Evolutionary conservation across 2,113 vertebrate species (phyloP).

Genomic region (Hemiscyllium ocellatum): DNA sequence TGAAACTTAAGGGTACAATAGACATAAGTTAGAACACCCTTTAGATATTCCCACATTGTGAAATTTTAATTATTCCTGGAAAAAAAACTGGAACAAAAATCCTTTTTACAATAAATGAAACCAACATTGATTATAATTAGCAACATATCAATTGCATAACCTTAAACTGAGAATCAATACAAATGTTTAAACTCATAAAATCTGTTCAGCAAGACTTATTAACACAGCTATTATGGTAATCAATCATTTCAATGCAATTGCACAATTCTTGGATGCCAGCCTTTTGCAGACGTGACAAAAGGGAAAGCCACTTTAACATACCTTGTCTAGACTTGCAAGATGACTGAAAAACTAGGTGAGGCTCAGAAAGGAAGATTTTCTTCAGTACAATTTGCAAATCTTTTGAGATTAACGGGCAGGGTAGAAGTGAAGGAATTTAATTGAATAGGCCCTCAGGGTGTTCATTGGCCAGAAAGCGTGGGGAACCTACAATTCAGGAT

Average conservation of each 20-base stretch:
- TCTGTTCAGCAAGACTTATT: neutral
- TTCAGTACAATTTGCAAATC: neutral
- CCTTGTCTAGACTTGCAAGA: neutral
- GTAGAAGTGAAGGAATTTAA: neutral
- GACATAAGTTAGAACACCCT: neutral
- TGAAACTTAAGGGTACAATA: neutral
- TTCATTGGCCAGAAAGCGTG: neutral
- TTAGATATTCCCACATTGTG: neutral
- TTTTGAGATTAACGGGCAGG: neutral
- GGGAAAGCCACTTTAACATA: neutral
- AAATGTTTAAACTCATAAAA: neutral
- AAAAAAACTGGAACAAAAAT: neutral
- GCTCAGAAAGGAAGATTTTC: neutral
- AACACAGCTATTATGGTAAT: neutral
- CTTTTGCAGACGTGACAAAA: neutral
- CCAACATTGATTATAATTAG: neutral
- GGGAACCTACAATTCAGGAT: neutral
- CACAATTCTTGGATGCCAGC: neutral
- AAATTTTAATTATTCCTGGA: neutral
- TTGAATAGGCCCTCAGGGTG: neutral
- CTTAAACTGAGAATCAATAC: neutral
- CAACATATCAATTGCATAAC: neutral
- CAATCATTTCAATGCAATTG: neutral
- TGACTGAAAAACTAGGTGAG: neutral
- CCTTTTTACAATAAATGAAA: too few relatives aligned